Evolutionary conservation across 2,888 invertebrate genomes (phyloP), one percentile per base, ranked within the genome.

Genomic region (Apocheima hispidaria): DNA sequence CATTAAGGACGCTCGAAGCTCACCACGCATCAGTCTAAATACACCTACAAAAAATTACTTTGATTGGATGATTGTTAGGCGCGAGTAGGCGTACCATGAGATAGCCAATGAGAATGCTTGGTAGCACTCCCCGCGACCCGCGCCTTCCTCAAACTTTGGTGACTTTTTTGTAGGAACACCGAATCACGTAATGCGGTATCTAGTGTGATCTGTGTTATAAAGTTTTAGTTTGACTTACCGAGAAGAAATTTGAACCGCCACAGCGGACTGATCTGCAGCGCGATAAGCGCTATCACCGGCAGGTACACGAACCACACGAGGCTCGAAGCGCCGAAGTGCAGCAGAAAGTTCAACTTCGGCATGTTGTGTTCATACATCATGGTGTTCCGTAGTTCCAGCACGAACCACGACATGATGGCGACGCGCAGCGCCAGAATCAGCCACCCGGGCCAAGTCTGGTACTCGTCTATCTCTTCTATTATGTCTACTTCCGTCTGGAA

Each of bases 291-390:
- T 69, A 99, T 96, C 63, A 99, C 96, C 10, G 99, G 99, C 79
- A 99, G 93, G 87, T 99, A 99, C 72, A 99, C 98, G 83, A 99
- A 99, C 99, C 99, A 99, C 10, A 99, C 99, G 36, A 99, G 94
- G 81, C 98, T 98, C 14, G 99, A 99, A 12, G 99, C 99, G 55
- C 99, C 99, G 86, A 99, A 98, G 85, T 99, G 99, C 50, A 99
- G 94, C 57, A 99, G 94, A 87, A 99, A 99, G 83, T 98, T 97
- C 33, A 98, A 93, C 84, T 98, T 98, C 73, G 81, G 89, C 90
- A 93, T 92, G 66, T 93, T 93, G 78, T 93, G 93, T 62, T 93
- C 93, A 26, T 93, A 93, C 77, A 93, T 83, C 93, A 93, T 93
- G 0, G 93, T 93, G 73, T 90, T 86, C 12, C 93, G 93, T n/a